Evolutionary conservation across 2,888 invertebrate genomes (phyloP).

Genomic region (Philaethria dido): DNA sequence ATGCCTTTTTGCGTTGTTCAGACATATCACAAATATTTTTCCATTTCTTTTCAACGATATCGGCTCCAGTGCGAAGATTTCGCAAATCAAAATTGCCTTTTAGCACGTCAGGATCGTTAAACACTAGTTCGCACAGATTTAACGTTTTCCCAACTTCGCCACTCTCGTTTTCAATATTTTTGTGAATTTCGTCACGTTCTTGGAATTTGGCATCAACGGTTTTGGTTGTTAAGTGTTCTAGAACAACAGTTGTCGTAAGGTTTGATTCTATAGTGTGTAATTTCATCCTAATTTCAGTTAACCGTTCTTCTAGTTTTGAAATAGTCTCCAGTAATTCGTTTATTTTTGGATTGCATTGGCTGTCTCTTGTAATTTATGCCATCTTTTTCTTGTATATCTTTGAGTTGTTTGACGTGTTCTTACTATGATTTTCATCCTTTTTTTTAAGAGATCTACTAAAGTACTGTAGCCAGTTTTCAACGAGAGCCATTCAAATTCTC

Average conservation of each 20-base stretch:
- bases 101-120: conserved; percentile 89
- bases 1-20: conserved; percentile 82
- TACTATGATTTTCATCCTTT: conserved; percentile 83
- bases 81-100: conserved; percentile 89
- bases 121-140: conserved; percentile 90
- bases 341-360: conserved; percentile 88
- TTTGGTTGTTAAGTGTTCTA: conserved; percentile 86
- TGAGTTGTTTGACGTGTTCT: conserved; percentile 83
- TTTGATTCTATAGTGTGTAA: conserved; percentile 88
- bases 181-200: conserved; percentile 89
- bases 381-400: conserved; percentile 86
- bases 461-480: conserved; percentile 87
- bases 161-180: conserved; percentile 90
- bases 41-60: conserved; percentile 91
- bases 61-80: conserved; percentile 86
- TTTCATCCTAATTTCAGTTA: conserved; percentile 89
- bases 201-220: conserved; percentile 87
- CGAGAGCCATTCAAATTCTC: conserved; percentile 91
- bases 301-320: conserved; percentile 87
- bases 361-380: conserved; percentile 86
- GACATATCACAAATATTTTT: conserved; percentile 89
- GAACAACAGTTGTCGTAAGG: conserved; percentile 86
- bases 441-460: conserved; percentile 86
- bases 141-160: conserved; percentile 90
- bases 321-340: conserved; percentile 89